These are phyloP conservation scores for Hydractinia echinata DNA, from an alignment of 30 jellyfish, hydroid and myxozoan species.

Conservation along the genomic window DNA sequence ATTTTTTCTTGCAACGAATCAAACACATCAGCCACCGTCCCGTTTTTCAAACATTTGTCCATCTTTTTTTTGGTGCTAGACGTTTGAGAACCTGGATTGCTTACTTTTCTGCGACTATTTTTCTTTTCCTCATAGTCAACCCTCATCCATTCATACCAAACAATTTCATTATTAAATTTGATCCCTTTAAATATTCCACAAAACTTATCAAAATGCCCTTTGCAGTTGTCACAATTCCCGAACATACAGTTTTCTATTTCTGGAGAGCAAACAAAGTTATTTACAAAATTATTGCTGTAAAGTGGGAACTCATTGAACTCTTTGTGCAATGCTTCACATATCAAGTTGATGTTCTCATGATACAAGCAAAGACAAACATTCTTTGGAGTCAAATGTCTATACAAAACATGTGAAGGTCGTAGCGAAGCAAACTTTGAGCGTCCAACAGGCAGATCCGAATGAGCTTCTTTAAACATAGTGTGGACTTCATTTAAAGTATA, in stretches of 20 bases:
- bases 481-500: slow-evolving; percentile 1
- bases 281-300: too few species aligned
- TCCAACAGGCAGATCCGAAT: slow-evolving; percentile 6
- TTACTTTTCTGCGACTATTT: slow-evolving; percentile 21
- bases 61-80: neutral
- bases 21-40: slow-evolving; percentile 55
- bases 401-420: slow-evolving; percentile 36
- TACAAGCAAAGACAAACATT: too few species aligned
- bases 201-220: slow-evolving; percentile 29
- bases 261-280: slow-evolving; percentile 49
- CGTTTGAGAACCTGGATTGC: neutral
- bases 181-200: slow-evolving; percentile 34
- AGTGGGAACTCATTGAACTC: too few species aligned
- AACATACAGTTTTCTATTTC: slow-evolving; percentile 44
- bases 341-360: too few species aligned
- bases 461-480: neutral
- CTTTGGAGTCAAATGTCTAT: too few species aligned
- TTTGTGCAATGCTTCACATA: too few species aligned
- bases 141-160: too few species aligned
- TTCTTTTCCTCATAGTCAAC: too few species aligned
- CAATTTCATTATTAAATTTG: too few species aligned
- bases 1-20: slow-evolving; percentile 14
- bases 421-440: slow-evolving; percentile 25
- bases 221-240: slow-evolving; percentile 38
- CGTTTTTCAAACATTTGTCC: slow-evolving; percentile 11